Percentiles rank a stretch among this genome's conserved stretches.
Evolutionary conservation across 1,140 invertebrate genomes (phyloP).

Genomic region (Lepidurus arcticus): DNA sequence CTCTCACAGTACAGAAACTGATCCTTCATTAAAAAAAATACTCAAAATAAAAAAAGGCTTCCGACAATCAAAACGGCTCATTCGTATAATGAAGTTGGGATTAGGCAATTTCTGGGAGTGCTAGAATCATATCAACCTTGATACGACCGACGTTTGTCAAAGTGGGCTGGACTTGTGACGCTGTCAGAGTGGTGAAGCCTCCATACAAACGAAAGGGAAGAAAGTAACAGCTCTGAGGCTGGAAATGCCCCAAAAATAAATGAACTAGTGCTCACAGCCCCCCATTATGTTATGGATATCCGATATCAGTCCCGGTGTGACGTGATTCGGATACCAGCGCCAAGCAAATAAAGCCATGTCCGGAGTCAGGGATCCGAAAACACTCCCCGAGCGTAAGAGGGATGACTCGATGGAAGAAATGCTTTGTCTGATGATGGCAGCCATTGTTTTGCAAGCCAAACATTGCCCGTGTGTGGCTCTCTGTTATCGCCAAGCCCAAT

Average conservation of each 20-base stretch:
- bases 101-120: neutral
- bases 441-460: slow-evolving; percentile 1
- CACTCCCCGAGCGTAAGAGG: neutral
- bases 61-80: slow-evolving; percentile 18
- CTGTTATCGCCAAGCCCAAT: slow-evolving; percentile 21
- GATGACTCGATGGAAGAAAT: neutral
- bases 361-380: neutral
- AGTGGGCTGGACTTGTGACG: neutral
- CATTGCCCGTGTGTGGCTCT: slow-evolving; percentile 11
- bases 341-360: neutral
- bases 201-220: neutral
- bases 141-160: neutral
- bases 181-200: neutral
- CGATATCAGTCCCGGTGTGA: neutral
- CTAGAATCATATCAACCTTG: slow-evolving; percentile 1
- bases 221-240: neutral
- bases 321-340: neutral
- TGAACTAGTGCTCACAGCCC: neutral
- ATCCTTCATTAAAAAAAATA: slow-evolving; percentile 3
- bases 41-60: slow-evolving; percentile 14
- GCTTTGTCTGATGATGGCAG: slow-evolving; percentile 2
- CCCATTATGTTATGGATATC: neutral
- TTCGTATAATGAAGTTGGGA: neutral
- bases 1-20: neutral
- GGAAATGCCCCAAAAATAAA: neutral